phyloP scores from a whole-genome alignment of 1,140 invertebrate genomes.

The Vanessa atalanta region DNA sequence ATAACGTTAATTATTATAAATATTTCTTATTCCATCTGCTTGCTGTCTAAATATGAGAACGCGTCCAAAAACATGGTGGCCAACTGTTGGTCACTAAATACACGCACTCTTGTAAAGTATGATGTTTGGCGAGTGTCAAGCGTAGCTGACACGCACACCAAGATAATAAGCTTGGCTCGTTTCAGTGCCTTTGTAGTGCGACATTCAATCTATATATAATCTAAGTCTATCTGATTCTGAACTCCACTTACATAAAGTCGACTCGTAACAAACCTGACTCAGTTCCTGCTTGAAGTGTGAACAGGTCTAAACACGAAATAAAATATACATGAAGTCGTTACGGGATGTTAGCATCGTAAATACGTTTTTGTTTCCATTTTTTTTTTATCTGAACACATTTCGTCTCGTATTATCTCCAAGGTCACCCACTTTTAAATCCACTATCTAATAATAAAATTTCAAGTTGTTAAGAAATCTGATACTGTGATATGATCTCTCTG shows the following conservation, averaged over 20 bases:
- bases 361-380: constrained; percentile 25
- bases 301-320: neutral
- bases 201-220: no score
- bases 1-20: no score
- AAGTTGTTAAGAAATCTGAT: constrained; percentile 34
- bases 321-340: constrained; percentile 17
- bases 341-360: constrained; percentile 11
- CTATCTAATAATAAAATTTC: constrained; percentile 31
- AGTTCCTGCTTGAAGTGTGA: neutral
- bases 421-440: constrained; percentile 33
- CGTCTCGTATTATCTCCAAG: constrained; percentile 28
- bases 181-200: no score
- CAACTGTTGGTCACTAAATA: no score
- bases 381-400: constrained; percentile 27
- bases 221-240: no score
- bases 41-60: no score
- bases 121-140: no score
- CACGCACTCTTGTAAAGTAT: no score
- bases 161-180: no score
- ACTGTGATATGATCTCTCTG: constrained; percentile 30
- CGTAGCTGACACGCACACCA: no score
- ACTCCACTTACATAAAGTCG: neutral
- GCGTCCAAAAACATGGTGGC: no score
- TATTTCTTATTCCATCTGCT: no score
- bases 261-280: neutral